phyloP scores from a whole-genome alignment of 2,113 vertebrate genomes.

The Hystrix cristata region DNA sequence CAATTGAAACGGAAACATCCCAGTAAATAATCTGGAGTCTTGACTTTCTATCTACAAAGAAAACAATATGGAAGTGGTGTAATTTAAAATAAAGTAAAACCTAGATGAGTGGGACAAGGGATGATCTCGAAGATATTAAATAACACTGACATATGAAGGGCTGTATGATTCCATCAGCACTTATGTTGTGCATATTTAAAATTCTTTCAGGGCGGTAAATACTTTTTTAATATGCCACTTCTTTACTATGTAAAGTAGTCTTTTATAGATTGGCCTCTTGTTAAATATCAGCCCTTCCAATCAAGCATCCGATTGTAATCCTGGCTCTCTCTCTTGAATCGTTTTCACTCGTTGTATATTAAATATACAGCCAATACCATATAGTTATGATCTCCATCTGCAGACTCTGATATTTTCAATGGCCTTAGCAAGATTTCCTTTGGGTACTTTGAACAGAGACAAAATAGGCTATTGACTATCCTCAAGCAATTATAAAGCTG shows the following conservation, averaged over 20 bases:
- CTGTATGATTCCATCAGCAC: conserved; percentile 62
- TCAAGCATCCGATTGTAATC: conserved; percentile 78
- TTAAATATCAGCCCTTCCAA: conserved; percentile 77
- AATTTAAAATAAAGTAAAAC: conserved; percentile 2
- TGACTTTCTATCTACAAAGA: neutral
- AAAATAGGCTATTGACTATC: conserved; percentile 82
- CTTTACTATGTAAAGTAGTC: conserved; percentile 77
- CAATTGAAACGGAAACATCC: conserved; percentile 32
- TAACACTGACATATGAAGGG: conserved; percentile 67
- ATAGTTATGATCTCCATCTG: conserved; percentile 84
- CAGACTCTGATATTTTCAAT: conserved; percentile 80
- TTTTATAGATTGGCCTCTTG: conserved; percentile 79
- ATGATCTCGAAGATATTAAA: conserved; percentile 11
- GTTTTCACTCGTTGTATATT: conserved; percentile 80
- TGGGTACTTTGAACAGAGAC: conserved; percentile 84
- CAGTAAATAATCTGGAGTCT: neutral
- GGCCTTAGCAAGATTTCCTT: conserved; percentile 83
- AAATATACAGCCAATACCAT: conserved; percentile 80
- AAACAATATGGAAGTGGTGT: neutral
- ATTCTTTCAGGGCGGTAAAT: conserved; percentile 70
- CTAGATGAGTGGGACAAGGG: neutral
- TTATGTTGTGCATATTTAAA: conserved; percentile 64
- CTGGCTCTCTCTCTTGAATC: conserved; percentile 79
- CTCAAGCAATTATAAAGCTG: conserved; percentile 83
- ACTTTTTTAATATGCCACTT: conserved; percentile 62